Percentiles rank a stretch among this genome's conserved stretches.
These are phyloP conservation scores for Phycodurus eques DNA, from an alignment of 2,113 vertebrate species.

Conservation along the genomic window DNA sequence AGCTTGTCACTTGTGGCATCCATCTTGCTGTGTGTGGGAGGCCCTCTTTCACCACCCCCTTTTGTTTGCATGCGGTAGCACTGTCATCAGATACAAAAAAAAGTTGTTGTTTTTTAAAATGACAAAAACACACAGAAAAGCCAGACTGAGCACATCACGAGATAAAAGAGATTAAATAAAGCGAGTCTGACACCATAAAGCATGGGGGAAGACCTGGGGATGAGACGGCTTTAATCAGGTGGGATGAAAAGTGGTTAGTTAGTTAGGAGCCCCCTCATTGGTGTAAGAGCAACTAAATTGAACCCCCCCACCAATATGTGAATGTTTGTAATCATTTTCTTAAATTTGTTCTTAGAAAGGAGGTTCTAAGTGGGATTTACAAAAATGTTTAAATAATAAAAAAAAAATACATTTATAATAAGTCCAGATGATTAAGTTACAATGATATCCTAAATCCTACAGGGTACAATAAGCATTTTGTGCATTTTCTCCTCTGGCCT, in stretches of 20 bases:
- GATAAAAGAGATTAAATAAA: slow-evolving; percentile 48
- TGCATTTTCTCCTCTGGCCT: too few species aligned
- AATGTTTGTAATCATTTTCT: too few species aligned
- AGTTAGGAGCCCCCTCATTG: neutral
- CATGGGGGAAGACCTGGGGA: slow-evolving; percentile 40
- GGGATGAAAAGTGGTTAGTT: slow-evolving; percentile 12
- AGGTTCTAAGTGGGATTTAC: too few species aligned
- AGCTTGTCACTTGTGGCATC: slow-evolving; percentile 68
- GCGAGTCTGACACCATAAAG: slow-evolving; percentile 48
- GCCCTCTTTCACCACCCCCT: slow-evolving; percentile 42
- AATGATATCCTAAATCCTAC: too few species aligned
- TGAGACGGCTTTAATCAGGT: slow-evolving; percentile 22
- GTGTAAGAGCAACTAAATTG: neutral
- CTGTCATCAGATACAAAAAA: slow-evolving; percentile 61
- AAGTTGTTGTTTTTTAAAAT: neutral
- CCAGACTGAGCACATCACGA: slow-evolving; percentile 47
- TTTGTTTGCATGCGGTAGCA: slow-evolving; percentile 46
- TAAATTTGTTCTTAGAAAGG: too few species aligned
- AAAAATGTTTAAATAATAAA: too few species aligned
- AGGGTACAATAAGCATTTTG: too few species aligned
- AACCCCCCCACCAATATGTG: too few species aligned
- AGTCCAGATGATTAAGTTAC: too few species aligned
- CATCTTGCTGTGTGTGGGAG: slow-evolving; percentile 69
- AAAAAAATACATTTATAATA: too few species aligned
- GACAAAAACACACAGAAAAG: slow-evolving; percentile 19